phyloP scores from a whole-genome alignment of 1,140 invertebrate genomes.

The Diorhabda elongata region DNA sequence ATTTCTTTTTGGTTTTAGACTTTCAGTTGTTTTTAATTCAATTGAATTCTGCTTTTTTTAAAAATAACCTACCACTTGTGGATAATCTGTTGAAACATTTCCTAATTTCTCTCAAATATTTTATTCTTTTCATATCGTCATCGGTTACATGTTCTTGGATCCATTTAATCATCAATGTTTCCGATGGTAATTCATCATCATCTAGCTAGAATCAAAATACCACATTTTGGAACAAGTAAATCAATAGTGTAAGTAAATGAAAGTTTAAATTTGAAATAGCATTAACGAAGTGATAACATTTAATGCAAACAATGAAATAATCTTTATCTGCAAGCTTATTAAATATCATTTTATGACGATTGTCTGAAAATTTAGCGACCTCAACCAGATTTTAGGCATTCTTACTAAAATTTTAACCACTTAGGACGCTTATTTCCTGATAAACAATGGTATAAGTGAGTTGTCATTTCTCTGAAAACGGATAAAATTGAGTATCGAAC shows the following conservation, averaged over 20 bases:
- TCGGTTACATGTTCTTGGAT: slow-evolving; percentile 35
- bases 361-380: too few relatives aligned
- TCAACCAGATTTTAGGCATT: too few relatives aligned
- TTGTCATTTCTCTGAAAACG: too few relatives aligned
- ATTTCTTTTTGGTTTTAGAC: too few relatives aligned
- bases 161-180: slow-evolving; percentile 39
- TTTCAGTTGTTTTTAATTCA: too few relatives aligned
- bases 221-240: not conserved
- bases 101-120: slow-evolving; percentile 33
- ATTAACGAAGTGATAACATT: not conserved
- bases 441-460: too few relatives aligned
- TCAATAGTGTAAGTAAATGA: slow-evolving; percentile 5
- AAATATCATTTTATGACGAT: too few relatives aligned
- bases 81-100: slow-evolving; percentile 38
- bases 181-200: slow-evolving; percentile 37
- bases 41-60: too few relatives aligned
- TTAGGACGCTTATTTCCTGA: too few relatives aligned
- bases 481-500: too few relatives aligned
- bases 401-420: too few relatives aligned
- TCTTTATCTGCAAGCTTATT: not conserved
- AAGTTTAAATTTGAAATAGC: not conserved
- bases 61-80: slow-evolving; percentile 28
- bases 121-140: slow-evolving; percentile 36
- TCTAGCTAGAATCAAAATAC: slow-evolving; percentile 32
- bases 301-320: slow-evolving; percentile 7